A percentile compares a stretch with the other conserved stretches of the same genome.
These are phyloP conservation scores for Cheilosia grossa DNA, from an alignment of 2,888 invertebrate genomes.

Conservation along the genomic window DNA sequence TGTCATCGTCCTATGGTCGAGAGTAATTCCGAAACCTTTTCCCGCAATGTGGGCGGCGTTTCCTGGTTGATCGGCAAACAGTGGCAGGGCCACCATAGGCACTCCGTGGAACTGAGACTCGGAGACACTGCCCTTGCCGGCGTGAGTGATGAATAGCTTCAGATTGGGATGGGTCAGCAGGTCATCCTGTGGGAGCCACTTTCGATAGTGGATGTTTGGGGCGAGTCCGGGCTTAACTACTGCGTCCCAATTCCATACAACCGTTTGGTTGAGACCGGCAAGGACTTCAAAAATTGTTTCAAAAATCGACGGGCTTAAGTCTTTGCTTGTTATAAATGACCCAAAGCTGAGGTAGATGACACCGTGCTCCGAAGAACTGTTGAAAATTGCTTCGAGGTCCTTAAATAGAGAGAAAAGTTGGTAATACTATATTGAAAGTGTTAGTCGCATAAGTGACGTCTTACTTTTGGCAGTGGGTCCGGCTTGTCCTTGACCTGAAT, in stretches of 20 bases:
- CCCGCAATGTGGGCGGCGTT: conserved; percentile 90
- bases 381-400: conserved; percentile 77
- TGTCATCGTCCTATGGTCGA: conserved; percentile 31
- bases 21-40: too few species aligned
- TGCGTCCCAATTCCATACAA: too few species aligned
- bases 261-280: conserved; percentile 84
- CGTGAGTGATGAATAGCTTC: conserved; percentile 80
- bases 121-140: conserved; percentile 88
- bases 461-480: too few species aligned
- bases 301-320: conserved; percentile 83
- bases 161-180: conserved; percentile 89
- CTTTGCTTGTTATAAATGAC: conserved; percentile 76
- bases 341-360: conserved; percentile 80
- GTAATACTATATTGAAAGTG: not conserved
- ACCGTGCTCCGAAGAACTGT: conserved; percentile 79
- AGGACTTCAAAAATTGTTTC: conserved; percentile 85
- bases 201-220: conserved; percentile 79
- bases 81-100: conserved; percentile 89
- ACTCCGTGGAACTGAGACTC: conserved; percentile 92
- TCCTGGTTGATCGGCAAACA: conserved; percentile 90
- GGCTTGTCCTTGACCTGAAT: too few species aligned
- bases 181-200: conserved; percentile 86
- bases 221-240: conserved; percentile 79
- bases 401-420: conserved; percentile 19
- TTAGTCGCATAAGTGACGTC: not conserved